These are phyloP conservation scores for Drosophila phalerata DNA, from an alignment of 2,888 invertebrate species.

Conservation along the genomic window DNA sequence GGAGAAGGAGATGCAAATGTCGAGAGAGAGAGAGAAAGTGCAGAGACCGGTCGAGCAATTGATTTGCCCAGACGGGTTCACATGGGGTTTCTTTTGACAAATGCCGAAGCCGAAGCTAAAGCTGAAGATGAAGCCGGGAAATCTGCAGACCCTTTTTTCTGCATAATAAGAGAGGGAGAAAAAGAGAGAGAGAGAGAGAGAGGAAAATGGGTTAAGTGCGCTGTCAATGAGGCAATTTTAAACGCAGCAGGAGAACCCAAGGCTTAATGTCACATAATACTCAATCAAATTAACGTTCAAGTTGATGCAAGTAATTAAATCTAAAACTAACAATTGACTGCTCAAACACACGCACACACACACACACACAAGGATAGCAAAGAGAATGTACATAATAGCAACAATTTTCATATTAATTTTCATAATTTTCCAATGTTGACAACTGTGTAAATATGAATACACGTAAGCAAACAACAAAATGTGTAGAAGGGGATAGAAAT, in stretches of 20 bases:
- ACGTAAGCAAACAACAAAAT: constrained; percentile 63
- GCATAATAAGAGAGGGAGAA: background rate
- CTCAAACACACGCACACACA: constrained; percentile 33
- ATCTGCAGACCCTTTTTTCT: constrained; percentile 27
- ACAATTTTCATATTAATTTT: constrained; percentile 80
- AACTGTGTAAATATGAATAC: constrained; percentile 74
- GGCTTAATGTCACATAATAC: constrained; percentile 68
- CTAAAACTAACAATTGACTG: constrained; percentile 73
- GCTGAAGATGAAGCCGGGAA: constrained; percentile 19
- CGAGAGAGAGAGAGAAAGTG: constrained; percentile 46
- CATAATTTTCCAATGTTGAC: constrained; percentile 79
- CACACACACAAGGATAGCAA: constrained; percentile 1
- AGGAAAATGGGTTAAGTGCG: constrained; percentile 47
- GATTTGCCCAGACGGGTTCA: constrained; percentile 51
- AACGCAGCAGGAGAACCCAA: constrained; percentile 9
- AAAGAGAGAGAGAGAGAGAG: no score
- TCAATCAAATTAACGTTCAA: constrained; percentile 76
- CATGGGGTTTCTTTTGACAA: constrained; percentile 37
- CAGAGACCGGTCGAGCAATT: constrained; percentile 51
- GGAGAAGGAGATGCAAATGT: constrained; percentile 64
- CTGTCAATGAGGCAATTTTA: constrained; percentile 13
- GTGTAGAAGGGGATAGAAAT: constrained; percentile 1
- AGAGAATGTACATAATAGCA: constrained; percentile 54
- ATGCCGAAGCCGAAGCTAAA: constrained; percentile 13
- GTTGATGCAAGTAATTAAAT: constrained; percentile 79